Evolutionary conservation across 2,113 vertebrate species (phyloP).

Genomic region (Meleagris gallopavo): DNA sequence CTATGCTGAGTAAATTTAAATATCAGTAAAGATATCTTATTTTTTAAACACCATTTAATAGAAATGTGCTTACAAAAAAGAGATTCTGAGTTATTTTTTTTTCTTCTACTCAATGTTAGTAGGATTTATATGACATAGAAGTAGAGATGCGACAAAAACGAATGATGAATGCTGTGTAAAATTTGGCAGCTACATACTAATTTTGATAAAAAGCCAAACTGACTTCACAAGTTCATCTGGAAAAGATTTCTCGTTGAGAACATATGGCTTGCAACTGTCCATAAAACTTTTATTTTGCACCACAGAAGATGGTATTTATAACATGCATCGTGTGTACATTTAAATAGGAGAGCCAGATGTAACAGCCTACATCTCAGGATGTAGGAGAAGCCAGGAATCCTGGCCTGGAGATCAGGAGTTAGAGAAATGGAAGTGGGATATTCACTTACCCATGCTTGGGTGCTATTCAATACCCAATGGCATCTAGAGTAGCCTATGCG

Average conservation of each 20-base stretch:
- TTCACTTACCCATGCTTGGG: neutral
- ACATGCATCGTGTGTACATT: neutral
- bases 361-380: neutral
- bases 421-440: neutral
- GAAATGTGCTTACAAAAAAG: neutral
- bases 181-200: neutral
- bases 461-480: neutral
- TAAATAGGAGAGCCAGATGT: neutral
- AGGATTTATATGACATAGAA: neutral
- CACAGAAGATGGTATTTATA: conserved; percentile 5
- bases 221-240: neutral
- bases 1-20: neutral
- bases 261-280: conserved; percentile 12
- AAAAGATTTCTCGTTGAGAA: conserved; percentile 28
- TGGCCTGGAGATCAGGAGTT: neutral
- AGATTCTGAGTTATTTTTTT: neutral
- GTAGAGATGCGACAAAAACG: neutral
- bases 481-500: neutral
- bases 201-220: conserved; percentile 7
- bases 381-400: neutral
- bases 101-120: neutral
- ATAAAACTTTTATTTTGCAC: conserved; percentile 16
- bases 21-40: neutral
- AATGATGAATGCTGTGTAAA: neutral
- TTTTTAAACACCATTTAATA: neutral